Evolutionary conservation across 1,140 invertebrate genomes (phyloP).

Genomic region (Dendrolimus kikuchii): DNA sequence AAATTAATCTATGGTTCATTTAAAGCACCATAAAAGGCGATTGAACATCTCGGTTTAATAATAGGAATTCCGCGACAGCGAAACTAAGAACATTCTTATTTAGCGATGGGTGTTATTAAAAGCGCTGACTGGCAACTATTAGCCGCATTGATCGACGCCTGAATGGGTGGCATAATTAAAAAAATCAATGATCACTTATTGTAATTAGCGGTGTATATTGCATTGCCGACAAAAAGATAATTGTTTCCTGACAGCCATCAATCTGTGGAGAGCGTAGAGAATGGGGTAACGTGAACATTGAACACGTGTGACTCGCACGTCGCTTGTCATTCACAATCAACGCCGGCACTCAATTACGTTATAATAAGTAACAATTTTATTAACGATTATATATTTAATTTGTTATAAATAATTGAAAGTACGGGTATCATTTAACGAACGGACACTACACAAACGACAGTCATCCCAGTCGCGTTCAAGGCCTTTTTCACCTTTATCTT

Average conservation of each 20-base stretch:
- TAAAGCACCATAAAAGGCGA: slow-evolving; percentile 1
- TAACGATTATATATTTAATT: not conserved
- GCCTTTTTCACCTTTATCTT: too few species aligned
- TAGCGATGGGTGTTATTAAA: slow-evolving; percentile 50
- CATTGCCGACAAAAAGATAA: slow-evolving; percentile 57
- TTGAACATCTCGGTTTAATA: slow-evolving; percentile 25
- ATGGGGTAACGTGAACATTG: slow-evolving; percentile 25
- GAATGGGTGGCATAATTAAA: slow-evolving; percentile 65
- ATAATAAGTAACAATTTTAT: slow-evolving; percentile 8
- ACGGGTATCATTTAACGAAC: too few species aligned
- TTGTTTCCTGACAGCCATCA: slow-evolving; percentile 61
- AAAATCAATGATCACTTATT: slow-evolving; percentile 67
- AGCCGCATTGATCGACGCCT: slow-evolving; percentile 52
- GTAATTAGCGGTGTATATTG: slow-evolving; percentile 62
- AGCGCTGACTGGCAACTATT: slow-evolving; percentile 63
- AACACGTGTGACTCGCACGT: slow-evolving; percentile 28
- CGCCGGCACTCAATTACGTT: slow-evolving; percentile 5
- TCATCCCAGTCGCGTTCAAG: slow-evolving; percentile 3
- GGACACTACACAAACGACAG: slow-evolving; percentile 4
- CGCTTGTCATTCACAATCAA: slow-evolving; percentile 8
- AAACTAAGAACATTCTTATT: slow-evolving; percentile 44
- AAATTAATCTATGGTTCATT: slow-evolving; percentile 2
- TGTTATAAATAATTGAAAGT: too few species aligned
- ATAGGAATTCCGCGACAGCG: slow-evolving; percentile 55
- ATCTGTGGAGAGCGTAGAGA: slow-evolving; percentile 28